Percentiles rank a stretch among this genome's conserved stretches.
These are phyloP conservation scores for Picathartes gymnocephalus DNA, from an alignment of 2,113 vertebrate genomes.

Conservation along the genomic window DNA sequence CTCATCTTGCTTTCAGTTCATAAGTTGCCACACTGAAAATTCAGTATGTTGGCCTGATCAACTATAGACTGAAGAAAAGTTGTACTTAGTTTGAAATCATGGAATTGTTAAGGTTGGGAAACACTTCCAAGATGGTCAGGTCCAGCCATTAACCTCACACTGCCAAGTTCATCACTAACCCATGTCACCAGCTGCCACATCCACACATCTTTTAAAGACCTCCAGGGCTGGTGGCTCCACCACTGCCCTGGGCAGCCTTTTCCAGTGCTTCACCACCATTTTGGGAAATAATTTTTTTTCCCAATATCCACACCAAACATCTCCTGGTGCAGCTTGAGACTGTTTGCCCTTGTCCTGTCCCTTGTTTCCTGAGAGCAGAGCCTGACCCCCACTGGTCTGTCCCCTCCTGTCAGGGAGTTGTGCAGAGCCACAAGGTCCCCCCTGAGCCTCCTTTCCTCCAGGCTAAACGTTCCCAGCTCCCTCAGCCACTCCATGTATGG, in stretches of 20 bases:
- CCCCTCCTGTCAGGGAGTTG: neutral
- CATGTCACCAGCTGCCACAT: neutral
- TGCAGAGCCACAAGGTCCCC: neutral
- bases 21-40: neutral
- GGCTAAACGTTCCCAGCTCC: neutral
- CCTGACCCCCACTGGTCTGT: neutral
- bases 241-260: neutral
- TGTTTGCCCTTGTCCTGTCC: neutral
- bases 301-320: neutral
- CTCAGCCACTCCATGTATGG: neutral
- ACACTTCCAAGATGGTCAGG: accelerated
- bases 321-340: neutral
- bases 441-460: neutral
- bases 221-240: neutral
- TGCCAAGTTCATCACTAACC: neutral
- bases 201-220: accelerated
- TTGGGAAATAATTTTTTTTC: neutral
- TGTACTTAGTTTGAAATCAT: neutral
- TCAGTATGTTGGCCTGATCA: neutral
- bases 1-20: neutral
- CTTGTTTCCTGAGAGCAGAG: neutral
- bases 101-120: neutral
- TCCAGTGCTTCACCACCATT: neutral
- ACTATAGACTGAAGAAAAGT: neutral
- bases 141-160: neutral